Base-by-base conservation (phyloP, 2,797 vertebrate genomes). In the Bothrops alternatus region DNA sequence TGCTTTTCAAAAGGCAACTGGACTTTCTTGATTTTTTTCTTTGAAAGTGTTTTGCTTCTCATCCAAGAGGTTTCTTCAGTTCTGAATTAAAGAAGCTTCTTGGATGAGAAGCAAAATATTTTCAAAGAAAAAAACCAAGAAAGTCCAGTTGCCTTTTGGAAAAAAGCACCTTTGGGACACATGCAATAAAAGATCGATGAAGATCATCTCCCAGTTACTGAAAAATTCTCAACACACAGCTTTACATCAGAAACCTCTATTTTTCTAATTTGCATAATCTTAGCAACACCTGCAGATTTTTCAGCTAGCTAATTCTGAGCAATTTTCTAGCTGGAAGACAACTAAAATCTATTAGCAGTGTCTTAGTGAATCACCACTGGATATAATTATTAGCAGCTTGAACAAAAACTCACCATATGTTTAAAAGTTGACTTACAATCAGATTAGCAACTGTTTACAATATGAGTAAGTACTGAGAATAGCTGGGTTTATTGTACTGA, bases 281-380 rank as follows among this genome's bases (percentile, higher is more conserved):
- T 87, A 65, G 92, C 85, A 87, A 89, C 89, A 87, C 73, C 92
- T 93, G 89, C 92, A 90, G 92, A 89, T 87, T 90, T 14, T 90
- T 90, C 2, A 13, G 4, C 13, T 55, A 86, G 13, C 78, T 86
- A 90, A 92, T 73, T 92, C 13, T 82, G 25, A 85, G 2, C 47
- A 85, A 50, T 32, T 6, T 6, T 82, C 11, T 32, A 87, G 20
- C 42, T 14, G 32, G 13, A 61, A 37, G 16, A 58, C 32, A 63
- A 63, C 26, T 28, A 63, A 26, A 69, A 87, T 25, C 14, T 25
- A 90, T 18, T 23, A 86, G 57, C 57, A 58, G 57, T 7, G 6
- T 23, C 57, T 58, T 58, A 58, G 57, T 23, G 57, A 58, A 58
- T 58, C 57, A 58, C 57, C 26, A 28, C 11, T 63, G 61, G 61